phyloP scores from a whole-genome alignment of 2,113 vertebrate genomes.

The Datnioides undecimradiatus region DNA sequence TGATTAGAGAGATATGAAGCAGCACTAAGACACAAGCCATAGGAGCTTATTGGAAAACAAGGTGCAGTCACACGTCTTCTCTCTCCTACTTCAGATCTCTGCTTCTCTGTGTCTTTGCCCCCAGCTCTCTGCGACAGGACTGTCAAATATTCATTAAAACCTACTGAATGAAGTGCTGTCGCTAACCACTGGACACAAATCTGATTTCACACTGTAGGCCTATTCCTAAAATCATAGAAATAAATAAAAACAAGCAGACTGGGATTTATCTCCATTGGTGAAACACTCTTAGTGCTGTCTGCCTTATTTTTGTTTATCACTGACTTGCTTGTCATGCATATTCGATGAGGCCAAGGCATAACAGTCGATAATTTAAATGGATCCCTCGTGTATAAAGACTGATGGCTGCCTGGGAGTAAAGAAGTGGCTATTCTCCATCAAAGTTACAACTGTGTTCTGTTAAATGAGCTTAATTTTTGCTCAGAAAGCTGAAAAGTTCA shows the following conservation, averaged over 20 bases:
- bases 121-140: not conserved
- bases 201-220: not conserved
- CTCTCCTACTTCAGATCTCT: not conserved
- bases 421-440: slow-evolving; percentile 9
- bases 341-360: slow-evolving; percentile 36
- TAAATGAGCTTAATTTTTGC: not conserved
- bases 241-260: not conserved
- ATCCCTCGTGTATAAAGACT: slow-evolving; percentile 10
- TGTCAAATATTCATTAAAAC: not conserved
- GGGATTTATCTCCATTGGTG: not conserved
- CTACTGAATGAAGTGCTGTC: not conserved
- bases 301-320: slow-evolving; percentile 43
- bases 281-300: not conserved
- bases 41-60: not conserved
- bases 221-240: not conserved
- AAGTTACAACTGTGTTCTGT: not conserved
- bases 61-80: not conserved
- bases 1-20: slow-evolving; percentile 18
- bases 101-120: not conserved
- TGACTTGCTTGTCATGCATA: slow-evolving; percentile 20
- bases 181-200: not conserved
- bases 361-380: slow-evolving; percentile 19
- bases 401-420: slow-evolving; percentile 4
- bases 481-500: slow-evolving; percentile 4
- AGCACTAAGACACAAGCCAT: not conserved